A percentile compares a stretch with the other conserved stretches of the same genome.
These are phyloP conservation scores for Apostichopus japonicus DNA, from an alignment of 35 echinoderm and acorn worm genomes.

Conservation along the genomic window DNA sequence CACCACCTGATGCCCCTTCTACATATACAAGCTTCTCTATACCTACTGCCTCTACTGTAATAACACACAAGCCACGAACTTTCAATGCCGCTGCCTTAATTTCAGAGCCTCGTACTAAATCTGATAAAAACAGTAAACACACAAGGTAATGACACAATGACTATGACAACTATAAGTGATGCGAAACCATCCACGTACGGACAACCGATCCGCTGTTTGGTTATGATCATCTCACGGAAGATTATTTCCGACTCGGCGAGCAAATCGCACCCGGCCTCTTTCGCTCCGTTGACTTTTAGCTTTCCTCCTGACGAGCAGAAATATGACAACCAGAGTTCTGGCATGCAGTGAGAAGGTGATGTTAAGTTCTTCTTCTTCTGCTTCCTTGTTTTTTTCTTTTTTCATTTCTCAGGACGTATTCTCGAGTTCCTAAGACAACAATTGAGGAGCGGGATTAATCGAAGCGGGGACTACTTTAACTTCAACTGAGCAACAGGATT, in stretches of 20 bases:
- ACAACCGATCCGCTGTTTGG: slow-evolving; percentile 36
- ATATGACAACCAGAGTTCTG: not conserved
- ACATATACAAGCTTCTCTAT: too few relatives aligned
- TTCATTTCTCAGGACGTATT: not conserved
- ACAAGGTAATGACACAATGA: not conserved
- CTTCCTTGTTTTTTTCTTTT: not conserved
- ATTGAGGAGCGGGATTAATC: not conserved
- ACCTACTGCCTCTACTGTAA: too few relatives aligned
- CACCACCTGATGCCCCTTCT: too few relatives aligned
- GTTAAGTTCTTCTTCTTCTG: not conserved
- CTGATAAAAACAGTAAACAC: not conserved
- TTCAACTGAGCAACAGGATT: not conserved
- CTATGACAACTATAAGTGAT: slow-evolving; percentile 8
- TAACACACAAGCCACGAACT: too few relatives aligned
- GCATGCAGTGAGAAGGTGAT: not conserved
- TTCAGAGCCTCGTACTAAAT: not conserved
- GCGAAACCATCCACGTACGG: not conserved
- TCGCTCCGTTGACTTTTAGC: not conserved
- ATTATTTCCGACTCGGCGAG: not conserved
- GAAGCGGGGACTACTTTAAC: not conserved
- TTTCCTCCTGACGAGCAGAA: not conserved
- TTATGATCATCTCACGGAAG: slow-evolving; percentile 1
- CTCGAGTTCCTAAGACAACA: not conserved
- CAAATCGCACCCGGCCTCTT: slow-evolving; percentile 41
- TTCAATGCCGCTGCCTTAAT: too few relatives aligned